Evolutionary conservation across 2,888 invertebrate species (phyloP), one percentile per base, ranked within the genome.

Genomic region (Quadroppia sp.): DNA sequence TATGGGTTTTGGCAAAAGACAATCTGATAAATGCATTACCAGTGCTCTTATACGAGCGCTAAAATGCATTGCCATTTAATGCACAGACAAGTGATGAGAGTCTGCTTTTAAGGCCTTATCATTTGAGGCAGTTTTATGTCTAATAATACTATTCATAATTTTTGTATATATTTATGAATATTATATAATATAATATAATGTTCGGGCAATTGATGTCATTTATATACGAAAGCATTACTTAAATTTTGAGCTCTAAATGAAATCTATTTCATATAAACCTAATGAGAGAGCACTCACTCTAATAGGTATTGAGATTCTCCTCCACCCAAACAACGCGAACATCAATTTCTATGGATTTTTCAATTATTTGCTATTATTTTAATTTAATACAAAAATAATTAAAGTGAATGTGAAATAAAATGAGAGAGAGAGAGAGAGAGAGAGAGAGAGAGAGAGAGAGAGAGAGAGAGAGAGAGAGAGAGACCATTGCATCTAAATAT

Each of bases 321-420:
- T 67, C 67, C 67, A 67, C 67, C 67, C 67, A 67, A 67, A 67
- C 23, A 61, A 67, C 67, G 42, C 67, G 42, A 67, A 67, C 23
- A 61, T 23, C 67, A 67, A 67, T 42, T 7, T 40, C 67, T 42
- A 67, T 67, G 40, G 32, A 42, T 67, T 61, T 25, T 11, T 32
- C 20, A 61, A 42, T 40, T 67, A 23, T 3, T 32, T 17, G 4
- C n/a, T n/a, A n/a, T 59, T 59, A 3, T 23, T 42, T 40, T 67
- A 20, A 67, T 67, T 36, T 67, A 23, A 42, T 42, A 11, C 2
- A 3, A 36, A 40, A 67, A n/a, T 67, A 67, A 67, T 67, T 67
- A 67, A 42, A 9, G 4, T 50, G 25, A 28, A 23, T 59, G 15
- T 17, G 28, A 7, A 59, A 30, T 59, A 59, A n/a, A n/a, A n/a